phyloP scores from a whole-genome alignment of 2,113 vertebrate genomes.

The Lontra canadensis region DNA sequence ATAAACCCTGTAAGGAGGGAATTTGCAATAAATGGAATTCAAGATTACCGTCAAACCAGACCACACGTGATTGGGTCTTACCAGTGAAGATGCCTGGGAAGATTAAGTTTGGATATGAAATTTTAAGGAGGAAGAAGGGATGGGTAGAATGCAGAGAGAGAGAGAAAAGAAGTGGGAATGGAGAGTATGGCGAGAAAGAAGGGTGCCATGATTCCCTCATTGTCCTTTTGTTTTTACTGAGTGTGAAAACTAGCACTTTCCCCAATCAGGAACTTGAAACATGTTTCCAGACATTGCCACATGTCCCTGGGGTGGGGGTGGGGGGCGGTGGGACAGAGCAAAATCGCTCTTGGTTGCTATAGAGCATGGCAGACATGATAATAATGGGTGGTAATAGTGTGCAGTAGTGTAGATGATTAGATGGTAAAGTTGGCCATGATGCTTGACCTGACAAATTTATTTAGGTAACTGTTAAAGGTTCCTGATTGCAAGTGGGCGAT shows the following conservation, averaged over 20 bases:
- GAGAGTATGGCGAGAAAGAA: neutral
- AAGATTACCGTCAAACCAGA: neutral
- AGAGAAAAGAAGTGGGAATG: neutral
- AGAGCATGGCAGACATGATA: neutral
- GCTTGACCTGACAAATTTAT: neutral
- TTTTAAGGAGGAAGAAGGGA: neutral
- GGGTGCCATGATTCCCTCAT: neutral
- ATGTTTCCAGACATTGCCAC: neutral
- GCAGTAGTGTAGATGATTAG: neutral
- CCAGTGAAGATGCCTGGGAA: neutral
- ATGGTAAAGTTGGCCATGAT: neutral
- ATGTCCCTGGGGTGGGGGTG: too few species aligned
- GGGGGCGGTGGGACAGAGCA: neutral
- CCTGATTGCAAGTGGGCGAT: neutral
- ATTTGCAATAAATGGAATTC: constrained; percentile 55
- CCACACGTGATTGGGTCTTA: neutral
- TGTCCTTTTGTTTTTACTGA: neutral
- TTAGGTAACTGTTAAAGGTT: neutral
- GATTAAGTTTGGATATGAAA: neutral
- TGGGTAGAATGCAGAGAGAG: neutral
- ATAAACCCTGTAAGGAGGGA: neutral
- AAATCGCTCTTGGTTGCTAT: neutral
- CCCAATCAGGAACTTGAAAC: neutral
- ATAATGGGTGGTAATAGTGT: neutral
- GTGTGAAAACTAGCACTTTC: neutral